phyloP scores from a whole-genome alignment of 2,888 invertebrate genomes.

The Gisinianus flammeolus region DNA sequence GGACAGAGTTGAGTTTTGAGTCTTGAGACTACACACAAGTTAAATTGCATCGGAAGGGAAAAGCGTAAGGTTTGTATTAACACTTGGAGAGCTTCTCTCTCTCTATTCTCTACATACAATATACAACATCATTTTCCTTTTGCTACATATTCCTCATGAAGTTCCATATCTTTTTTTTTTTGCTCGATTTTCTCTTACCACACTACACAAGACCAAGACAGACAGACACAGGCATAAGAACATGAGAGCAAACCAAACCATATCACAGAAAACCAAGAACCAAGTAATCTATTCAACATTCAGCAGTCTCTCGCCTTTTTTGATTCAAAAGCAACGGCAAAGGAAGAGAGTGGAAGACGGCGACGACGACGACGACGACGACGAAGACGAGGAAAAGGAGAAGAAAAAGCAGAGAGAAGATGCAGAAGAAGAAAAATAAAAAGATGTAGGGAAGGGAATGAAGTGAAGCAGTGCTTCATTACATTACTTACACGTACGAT shows the following conservation, averaged over 20 bases:
- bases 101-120: not conserved
- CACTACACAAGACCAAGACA: not conserved
- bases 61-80: constrained; percentile 12
- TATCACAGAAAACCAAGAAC: not conserved
- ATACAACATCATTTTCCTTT: not conserved
- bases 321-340: not conserved
- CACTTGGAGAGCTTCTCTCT: constrained; percentile 13
- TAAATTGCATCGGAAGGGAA: constrained; percentile 18
- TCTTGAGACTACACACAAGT: too few relatives aligned
- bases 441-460: not conserved
- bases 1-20: too few relatives aligned
- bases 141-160: constrained; percentile 18
- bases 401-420: too few relatives aligned
- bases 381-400: too few relatives aligned
- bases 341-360: not conserved
- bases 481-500: constrained; percentile 7
- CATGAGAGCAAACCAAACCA: constrained; percentile 1
- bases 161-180: constrained; percentile 28
- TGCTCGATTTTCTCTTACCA: constrained; percentile 22
- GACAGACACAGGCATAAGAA: too few relatives aligned
- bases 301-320: constrained; percentile 20
- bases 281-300: constrained; percentile 22
- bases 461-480: constrained; percentile 12
- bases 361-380: too few relatives aligned
- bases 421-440: too few relatives aligned